Evolutionary conservation across 2,797 vertebrate species (phyloP), one percentile per base, ranked within the genome.

Genomic region (Eulemur coronatus): DNA sequence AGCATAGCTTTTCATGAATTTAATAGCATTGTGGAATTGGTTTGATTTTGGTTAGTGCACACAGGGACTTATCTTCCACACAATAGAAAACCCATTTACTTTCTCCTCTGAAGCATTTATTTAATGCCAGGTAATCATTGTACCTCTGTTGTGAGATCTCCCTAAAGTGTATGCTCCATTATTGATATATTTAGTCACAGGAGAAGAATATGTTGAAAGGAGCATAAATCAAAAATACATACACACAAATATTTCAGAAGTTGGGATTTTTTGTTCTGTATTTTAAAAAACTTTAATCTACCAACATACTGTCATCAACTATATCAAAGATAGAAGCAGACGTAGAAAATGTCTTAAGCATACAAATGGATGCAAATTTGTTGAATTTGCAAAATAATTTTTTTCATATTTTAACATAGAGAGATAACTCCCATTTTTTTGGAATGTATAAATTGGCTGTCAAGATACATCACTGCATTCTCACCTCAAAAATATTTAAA

Each of bases 171-270:
- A n/a, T n/a, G 73, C 15, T 70, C 69, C 33, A 50, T 70, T 93
- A 38, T 46, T 61, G 79, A 80, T 94, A 84, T 50, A 81, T 93
- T 95, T 93, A 94, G 20, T 94, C 41, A 72, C 85, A 76, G 7
- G 43, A 89, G 72, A 52, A 93, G 38, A 67, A 48, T 20, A 48
- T 22, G 6, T 63, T 97, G 73, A 96, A 92, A 85, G 72, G 6
- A 84, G 9, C 17, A 81, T 88, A 84, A 95, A 85, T 93, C 41
- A 96, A 95, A 97, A 89, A 38, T 61, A 70, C 4, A 41, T 43
- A 72, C 41, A 50, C 13, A 57, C 20, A 91, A 75, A 91, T 84
- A 91, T 93, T 89, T 94, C 26, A 46, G 38, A 94, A 90, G 22
- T 65, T 82, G 78, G 57, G 81, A 57, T 79, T 79, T 18, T 93